Evolutionary conservation across 2,888 invertebrate genomes (phyloP), one percentile per base, ranked within the genome.

Genomic region (Drosophila helvetica): DNA sequence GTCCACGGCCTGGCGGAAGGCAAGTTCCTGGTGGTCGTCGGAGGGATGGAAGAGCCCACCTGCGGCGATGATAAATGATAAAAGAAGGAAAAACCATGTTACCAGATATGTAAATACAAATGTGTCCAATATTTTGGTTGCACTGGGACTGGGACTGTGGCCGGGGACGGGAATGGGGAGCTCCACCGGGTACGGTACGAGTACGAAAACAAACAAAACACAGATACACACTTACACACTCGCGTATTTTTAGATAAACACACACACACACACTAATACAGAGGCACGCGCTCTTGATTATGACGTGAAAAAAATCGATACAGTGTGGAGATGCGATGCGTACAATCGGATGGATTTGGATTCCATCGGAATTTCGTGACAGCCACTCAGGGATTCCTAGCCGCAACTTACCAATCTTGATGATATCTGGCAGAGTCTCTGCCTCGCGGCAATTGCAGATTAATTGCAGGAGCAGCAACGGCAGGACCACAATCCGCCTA

Each of bases 1-100:
- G 89, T 98, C 97, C 60, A 98, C 97, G 1, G 98, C 98, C 92
- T 98, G 97, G 68, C 96, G 95, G 92, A 98, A 98, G 47, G 98
- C 98, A 65, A 97, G 94, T 92, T 97, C 97, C 91, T 97, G 97
- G 89, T 96, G 95, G 91, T 96, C 96, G 91, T 97, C 96, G 67
- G 95, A 95, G 15, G 96, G 96, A 93, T 98, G 97, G 92, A 97
- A 97, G 58, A 97, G 93, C 48, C 97, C 97, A 92, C 97, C 97
- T 97, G 79, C 30, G 51, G 27, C 47, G 18, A 48, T 15, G 18
- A 48, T 15, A 53, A 60, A 73, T 38, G 33, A 46, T 7, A 43
- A 50, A 57, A 50, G 27, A 38, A 38, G 15, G 38, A 6, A 15
- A 38, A 38, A n/a, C 2, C 38, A 38, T 47, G 43, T 38, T 56